Percentiles rank a stretch among this genome's conserved stretches.
Evolutionary conservation across 2,888 invertebrate genomes (phyloP).

Genomic region (Dimorphilus gyrociliatus): DNA sequence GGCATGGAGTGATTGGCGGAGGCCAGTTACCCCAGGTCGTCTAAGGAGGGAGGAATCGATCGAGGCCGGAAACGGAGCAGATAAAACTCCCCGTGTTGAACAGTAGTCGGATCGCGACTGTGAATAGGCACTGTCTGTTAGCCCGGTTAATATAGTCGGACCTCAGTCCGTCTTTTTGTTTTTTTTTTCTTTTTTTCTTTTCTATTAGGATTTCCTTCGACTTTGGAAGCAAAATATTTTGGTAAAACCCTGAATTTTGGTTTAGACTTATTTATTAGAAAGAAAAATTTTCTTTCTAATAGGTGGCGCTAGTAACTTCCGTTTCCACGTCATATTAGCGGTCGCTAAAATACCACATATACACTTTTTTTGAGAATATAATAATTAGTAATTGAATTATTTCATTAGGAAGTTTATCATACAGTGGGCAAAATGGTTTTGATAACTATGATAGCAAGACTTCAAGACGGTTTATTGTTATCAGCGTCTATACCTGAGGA

Average conservation of each 20-base stretch:
- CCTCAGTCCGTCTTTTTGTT: slow-evolving; percentile 52
- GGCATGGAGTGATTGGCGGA: slow-evolving; percentile 82
- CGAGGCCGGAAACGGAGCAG: slow-evolving; percentile 98
- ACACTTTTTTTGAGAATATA: too few relatives aligned
- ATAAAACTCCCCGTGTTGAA: slow-evolving; percentile 96
- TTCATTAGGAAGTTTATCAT: too few relatives aligned
- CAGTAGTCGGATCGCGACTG: slow-evolving; percentile 97
- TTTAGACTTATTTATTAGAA: too few relatives aligned
- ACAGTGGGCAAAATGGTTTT: slow-evolving; percentile 58
- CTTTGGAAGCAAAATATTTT: too few relatives aligned
- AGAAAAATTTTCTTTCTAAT: too few relatives aligned
- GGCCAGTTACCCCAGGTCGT: slow-evolving; percentile 66
- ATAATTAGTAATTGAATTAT: too few relatives aligned
- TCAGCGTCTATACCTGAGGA: slow-evolving; percentile 96
- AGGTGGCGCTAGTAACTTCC: too few relatives aligned
- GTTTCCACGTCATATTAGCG: too few relatives aligned
- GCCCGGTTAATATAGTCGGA: slow-evolving; percentile 65
- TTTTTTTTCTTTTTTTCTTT: slow-evolving; percentile 29
- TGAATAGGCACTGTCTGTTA: slow-evolving; percentile 64
- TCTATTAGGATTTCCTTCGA: too few relatives aligned
- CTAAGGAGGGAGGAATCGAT: slow-evolving; percentile 94
- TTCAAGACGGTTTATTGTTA: slow-evolving; percentile 80
- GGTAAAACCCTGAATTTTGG: too few relatives aligned
- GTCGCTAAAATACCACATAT: too few relatives aligned
- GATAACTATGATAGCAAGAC: slow-evolving; percentile 91